phyloP scores from a whole-genome alignment of 2,888 invertebrate species.

The Strigamia maritima region DNA sequence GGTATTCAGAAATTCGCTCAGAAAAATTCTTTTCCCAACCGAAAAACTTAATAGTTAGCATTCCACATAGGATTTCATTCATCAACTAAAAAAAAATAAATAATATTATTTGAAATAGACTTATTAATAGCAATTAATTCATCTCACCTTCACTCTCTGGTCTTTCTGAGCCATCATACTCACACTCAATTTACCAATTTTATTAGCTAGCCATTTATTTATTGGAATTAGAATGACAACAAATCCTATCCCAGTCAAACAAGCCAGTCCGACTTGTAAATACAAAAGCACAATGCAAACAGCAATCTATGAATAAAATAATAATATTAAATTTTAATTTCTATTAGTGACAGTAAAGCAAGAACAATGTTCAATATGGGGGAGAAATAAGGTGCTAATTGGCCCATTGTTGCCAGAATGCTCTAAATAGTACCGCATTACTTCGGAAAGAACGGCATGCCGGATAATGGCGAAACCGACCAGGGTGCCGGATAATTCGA shows the following conservation, averaged over 20 bases:
- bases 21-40: conserved; percentile 91
- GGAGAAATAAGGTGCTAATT: no score
- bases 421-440: no score
- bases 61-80: conserved; percentile 80
- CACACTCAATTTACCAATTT: conserved; percentile 78
- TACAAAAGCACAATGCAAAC: conserved; percentile 80
- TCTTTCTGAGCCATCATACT: conserved; percentile 91
- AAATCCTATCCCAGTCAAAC: conserved; percentile 83
- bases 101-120: neutral
- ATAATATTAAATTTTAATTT: neutral
- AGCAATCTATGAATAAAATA: conserved; percentile 61
- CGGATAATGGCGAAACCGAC: no score
- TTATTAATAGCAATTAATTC: conserved; percentile 60
- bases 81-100: conserved; percentile 58
- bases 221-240: conserved; percentile 85
- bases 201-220: conserved; percentile 82
- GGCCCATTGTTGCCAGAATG: no score
- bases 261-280: conserved; percentile 83
- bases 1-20: conserved; percentile 57
- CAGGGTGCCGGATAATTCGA: no score
- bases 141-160: conserved; percentile 66
- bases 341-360: no score
- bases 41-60: conserved; percentile 84
- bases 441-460: no score
- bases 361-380: no score